Evolutionary conservation across 37 sponge, comb jelly and placozoan genomes (phyloP).

Genomic region (Cladorhizidae sp.): DNA sequence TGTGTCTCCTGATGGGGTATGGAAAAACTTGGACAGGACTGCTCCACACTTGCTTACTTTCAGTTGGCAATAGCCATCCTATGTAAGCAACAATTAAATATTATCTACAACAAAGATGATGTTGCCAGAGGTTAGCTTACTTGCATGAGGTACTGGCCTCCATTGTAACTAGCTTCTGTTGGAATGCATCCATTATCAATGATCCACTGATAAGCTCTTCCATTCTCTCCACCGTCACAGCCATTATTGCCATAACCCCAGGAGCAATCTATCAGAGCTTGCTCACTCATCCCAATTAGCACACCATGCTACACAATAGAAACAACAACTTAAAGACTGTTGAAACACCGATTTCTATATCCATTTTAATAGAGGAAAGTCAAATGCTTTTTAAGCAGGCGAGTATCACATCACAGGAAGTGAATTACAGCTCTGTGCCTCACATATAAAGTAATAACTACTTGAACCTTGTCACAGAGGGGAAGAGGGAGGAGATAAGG

Average conservation of each 20-base stretch:
- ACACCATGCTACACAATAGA: conserved; percentile 15
- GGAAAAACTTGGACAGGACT: conserved; percentile 46
- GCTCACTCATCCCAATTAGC: conserved; percentile 71
- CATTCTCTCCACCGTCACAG: conserved; percentile 99
- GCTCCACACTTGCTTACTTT: conserved; percentile 70
- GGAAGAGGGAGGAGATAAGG: background rate
- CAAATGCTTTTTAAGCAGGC: no score
- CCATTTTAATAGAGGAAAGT: no score
- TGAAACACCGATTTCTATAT: no score
- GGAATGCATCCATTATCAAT: conserved; percentile 85
- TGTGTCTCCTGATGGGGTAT: conserved; percentile 46
- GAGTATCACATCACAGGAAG: no score
- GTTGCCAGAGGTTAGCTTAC: conserved; percentile 33
- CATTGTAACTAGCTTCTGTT: conserved; percentile 59
- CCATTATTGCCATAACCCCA: conserved; percentile 98
- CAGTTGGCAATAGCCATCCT: conserved; percentile 83
- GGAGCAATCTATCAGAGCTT: conserved; percentile 91
- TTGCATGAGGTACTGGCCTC: conserved; percentile 87
- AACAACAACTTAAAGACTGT: no score
- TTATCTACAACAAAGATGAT: background rate
- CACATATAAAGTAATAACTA: no score
- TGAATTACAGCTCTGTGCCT: background rate
- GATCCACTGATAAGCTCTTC: conserved; percentile 92
- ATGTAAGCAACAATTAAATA: background rate
- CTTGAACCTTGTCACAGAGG: background rate